Evolutionary conservation across 64 coral and sea anemone species (phyloP).

Genomic region (Porites australiensis): DNA sequence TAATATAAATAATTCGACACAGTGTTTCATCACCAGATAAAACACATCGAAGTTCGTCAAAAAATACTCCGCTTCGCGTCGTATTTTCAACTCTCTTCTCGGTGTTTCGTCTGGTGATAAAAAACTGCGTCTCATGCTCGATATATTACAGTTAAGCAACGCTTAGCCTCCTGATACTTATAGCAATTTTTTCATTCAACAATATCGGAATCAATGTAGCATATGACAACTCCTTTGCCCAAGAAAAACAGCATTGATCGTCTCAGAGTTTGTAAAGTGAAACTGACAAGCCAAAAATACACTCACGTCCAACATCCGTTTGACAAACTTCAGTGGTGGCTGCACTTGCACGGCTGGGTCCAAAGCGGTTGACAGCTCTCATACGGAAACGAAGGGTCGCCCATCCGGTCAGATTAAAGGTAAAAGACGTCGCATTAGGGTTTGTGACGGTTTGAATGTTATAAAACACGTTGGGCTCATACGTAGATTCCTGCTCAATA

Average conservation of each 20-base stretch:
- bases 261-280: neutral
- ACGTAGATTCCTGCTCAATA: conserved; percentile 76
- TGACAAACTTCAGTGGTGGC: conserved; percentile 43
- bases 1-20: no score
- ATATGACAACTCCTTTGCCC: no score
- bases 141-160: no score
- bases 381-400: conserved; percentile 66
- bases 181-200: no score
- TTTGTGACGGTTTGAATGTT: conserved; percentile 62
- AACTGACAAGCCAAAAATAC: neutral
- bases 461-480: conserved; percentile 52
- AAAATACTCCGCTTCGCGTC: no score
- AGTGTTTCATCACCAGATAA: no score
- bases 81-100: no score
- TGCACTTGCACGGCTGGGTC: conserved; percentile 75
- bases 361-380: conserved; percentile 81
- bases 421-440: conserved; percentile 60
- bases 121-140: no score
- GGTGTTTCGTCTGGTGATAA: no score
- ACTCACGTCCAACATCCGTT: conserved; percentile 28
- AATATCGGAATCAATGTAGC: no score
- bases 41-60: no score
- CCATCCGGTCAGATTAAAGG: conserved; percentile 52
- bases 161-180: no score
- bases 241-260: neutral